Base-by-base conservation (phyloP, 2,113 vertebrate genomes). In the Dromaius novaehollandiae region DNA sequence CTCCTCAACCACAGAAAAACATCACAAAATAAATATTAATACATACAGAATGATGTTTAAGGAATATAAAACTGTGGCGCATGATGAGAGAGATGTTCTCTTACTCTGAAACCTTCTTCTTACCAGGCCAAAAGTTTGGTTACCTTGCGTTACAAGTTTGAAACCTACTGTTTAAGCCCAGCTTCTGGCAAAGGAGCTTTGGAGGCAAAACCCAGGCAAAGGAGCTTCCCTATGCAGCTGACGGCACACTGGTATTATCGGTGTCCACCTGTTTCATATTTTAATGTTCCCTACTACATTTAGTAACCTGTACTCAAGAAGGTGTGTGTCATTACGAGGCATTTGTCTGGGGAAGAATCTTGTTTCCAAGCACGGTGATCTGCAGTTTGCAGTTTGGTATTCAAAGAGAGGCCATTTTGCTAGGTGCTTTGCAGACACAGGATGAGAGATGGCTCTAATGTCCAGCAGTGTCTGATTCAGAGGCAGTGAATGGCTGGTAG, bases 21-120 rank as follows among this genome's bases (percentile, higher is more conserved):
- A 94, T 75, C 4, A 0, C n/a, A 74, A 69, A 79, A 80, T 68
- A 94, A 97, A 93, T 92, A 89, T 69, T 92, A 93, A 78, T 82
- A 69, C 7, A 19, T 36, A 53, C 3, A 14, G 63, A 86, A 34
- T 64, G n/a, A 60, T 7, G 26, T 70, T 78, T n/a, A 65, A 77
- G 55, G 80, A 82, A 63, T 38, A 64, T 9, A 88, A 76, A 90
- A 55, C 60, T 44, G 53, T 77, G 55, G 60, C 55, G 82, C 16
- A 69, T 3, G 19, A 82, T 20, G 50, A 90, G 48, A 51, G 36
- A 74, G 60, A 38, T 38, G 22, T 63, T 56, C 71, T 76, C 58
- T 68, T 63, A 28, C 38, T 73, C 75, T 77, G 71, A 93, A 92
- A 63, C 24, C 26, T 55, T 58, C 19, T 76, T 53, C 42, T 78